phyloP scores from a whole-genome alignment of 30 jellyfish, hydroid and myxozoan species.

The Phacellophora camtschatica region DNA sequence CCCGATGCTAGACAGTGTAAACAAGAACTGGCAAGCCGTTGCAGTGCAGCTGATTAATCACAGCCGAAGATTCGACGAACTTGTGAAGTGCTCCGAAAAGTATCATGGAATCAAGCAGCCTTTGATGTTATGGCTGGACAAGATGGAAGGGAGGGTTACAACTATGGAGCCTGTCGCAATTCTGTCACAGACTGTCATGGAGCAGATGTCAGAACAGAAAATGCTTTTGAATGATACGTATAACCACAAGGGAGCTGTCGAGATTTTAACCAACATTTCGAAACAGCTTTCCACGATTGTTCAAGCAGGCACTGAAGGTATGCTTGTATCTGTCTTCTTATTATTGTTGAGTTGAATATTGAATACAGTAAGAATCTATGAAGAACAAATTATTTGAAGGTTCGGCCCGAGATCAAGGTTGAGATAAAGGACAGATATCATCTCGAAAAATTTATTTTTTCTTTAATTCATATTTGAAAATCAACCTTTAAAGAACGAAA shows the following conservation, averaged over 20 bases:
- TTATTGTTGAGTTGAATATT: too few species aligned
- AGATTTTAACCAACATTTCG: conserved; percentile 71
- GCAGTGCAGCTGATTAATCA: conserved; percentile 91
- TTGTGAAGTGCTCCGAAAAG: conserved; percentile 95
- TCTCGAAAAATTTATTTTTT: too few species aligned
- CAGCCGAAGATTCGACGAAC: conserved; percentile 91
- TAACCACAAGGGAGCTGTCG: conserved; percentile 94
- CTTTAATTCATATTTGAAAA: too few species aligned
- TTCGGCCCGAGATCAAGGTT: too few species aligned
- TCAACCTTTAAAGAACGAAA: too few species aligned
- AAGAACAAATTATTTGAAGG: not conserved
- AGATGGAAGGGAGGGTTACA: conserved; percentile 96
- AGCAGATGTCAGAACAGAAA: conserved; percentile 93
- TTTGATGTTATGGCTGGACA: conserved; percentile 81
- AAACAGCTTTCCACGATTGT: conserved; percentile 52
- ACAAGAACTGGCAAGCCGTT: conserved; percentile 96
- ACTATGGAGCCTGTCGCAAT: conserved; percentile 90
- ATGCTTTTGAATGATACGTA: conserved; percentile 86
- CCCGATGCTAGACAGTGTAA: conserved; percentile 85
- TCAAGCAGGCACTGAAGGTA: conserved; percentile 35
- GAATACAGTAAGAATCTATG: too few species aligned
- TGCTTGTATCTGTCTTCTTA: not conserved
- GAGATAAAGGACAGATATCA: too few species aligned
- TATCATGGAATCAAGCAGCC: conserved; percentile 94
- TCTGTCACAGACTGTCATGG: conserved; percentile 77